These are phyloP conservation scores for Bettongia penicillata DNA, from an alignment of 2,113 vertebrate species.

Conservation along the genomic window DNA sequence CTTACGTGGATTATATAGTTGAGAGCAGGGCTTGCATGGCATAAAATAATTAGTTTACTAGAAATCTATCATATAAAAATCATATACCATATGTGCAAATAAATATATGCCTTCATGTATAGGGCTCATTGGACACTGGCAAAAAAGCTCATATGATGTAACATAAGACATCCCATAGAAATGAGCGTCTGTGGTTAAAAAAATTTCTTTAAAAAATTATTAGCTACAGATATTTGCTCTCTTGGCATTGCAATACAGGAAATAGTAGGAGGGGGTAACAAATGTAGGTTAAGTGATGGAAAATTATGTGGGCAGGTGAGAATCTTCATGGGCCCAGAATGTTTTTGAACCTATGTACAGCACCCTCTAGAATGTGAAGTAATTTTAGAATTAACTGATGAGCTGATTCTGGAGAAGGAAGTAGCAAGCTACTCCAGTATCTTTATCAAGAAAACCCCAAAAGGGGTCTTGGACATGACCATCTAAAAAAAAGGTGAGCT, in stretches of 20 bases:
- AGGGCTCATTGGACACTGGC: not conserved
- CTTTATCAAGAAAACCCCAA: not conserved
- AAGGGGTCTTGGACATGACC: not conserved
- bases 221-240: not conserved
- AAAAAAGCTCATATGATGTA: not conserved
- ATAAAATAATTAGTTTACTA: not conserved
- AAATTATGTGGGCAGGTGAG: not conserved
- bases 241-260: not conserved
- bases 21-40: not conserved
- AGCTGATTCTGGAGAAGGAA: not conserved
- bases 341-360: not conserved
- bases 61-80: not conserved
- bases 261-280: not conserved
- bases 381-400: not conserved
- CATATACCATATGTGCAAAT: not conserved
- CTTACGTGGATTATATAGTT: not conserved
- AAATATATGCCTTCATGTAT: not conserved
- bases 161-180: not conserved
- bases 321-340: not conserved
- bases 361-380: not conserved
- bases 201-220: not conserved
- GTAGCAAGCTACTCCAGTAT: not conserved
- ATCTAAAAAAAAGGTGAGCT: not conserved
- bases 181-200: not conserved
- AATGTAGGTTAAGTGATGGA: not conserved